Percentiles rank a stretch among this genome's conserved stretches.
Conservation (phyloP, 2,797 vertebrate species). For the Amblyopsis hoosieri region DNA sequence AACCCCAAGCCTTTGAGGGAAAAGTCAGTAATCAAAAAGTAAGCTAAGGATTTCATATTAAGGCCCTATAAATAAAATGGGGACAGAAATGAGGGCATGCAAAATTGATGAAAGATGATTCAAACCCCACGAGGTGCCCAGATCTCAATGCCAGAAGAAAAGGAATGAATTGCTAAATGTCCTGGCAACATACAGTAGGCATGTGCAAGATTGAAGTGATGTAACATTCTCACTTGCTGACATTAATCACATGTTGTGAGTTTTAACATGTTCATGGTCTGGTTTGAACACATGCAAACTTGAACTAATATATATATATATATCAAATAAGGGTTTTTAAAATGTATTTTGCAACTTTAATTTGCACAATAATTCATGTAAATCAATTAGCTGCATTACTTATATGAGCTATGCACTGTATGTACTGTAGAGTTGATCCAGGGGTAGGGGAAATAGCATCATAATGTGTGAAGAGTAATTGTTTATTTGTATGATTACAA, state of each 20-base stretch:
- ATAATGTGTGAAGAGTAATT: too few relatives aligned
- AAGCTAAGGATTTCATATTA: constrained; percentile 80
- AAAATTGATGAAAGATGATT: constrained; percentile 78
- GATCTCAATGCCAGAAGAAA: constrained; percentile 41
- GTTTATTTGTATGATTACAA: too few relatives aligned
- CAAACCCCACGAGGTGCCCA: constrained; percentile 61
- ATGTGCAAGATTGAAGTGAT: constrained; percentile 33
- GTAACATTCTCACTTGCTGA: constrained; percentile 29
- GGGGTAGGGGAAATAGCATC: too few relatives aligned
- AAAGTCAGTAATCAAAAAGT: constrained; percentile 76
- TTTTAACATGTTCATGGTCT: background rate
- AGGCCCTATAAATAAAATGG: constrained; percentile 75
- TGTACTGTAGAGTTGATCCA: too few relatives aligned
- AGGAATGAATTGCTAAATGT: constrained; percentile 43
- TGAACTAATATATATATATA: too few relatives aligned
- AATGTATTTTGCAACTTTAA: too few relatives aligned
- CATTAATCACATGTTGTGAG: background rate
- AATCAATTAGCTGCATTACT: too few relatives aligned
- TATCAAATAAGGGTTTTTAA: background rate
- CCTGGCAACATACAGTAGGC: constrained; percentile 29
- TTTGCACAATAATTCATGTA: too few relatives aligned
- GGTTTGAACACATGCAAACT: too few relatives aligned
- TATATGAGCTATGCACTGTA: too few relatives aligned
- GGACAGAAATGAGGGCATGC: constrained; percentile 75
- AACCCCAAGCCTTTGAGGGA: constrained; percentile 63